phyloP scores from a whole-genome alignment of 1,140 invertebrate genomes.

The Daktulosphaira vitifoliae region DNA sequence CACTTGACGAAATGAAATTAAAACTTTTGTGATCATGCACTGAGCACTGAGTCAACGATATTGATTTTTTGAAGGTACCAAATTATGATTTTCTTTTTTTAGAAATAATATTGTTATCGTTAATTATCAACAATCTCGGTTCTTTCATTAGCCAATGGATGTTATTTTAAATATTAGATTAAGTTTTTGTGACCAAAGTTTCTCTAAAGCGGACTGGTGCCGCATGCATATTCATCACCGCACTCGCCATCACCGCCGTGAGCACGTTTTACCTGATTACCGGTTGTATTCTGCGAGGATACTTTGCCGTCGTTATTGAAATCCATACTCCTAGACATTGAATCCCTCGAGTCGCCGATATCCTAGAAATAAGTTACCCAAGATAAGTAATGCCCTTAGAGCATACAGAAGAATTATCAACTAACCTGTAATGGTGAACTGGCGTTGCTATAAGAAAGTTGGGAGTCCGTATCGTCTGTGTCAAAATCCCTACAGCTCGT shows the following conservation, averaged over 20 bases:
- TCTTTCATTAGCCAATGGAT: too few relatives aligned
- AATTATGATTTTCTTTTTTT: too few relatives aligned
- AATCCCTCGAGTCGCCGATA: conserved; percentile 37
- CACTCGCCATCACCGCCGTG: conserved; percentile 5
- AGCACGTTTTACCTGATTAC: conserved; percentile 31
- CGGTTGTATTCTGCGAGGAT: conserved; percentile 11
- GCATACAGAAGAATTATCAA: too few relatives aligned
- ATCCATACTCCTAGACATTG: conserved; percentile 6
- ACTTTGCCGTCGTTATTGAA: conserved; percentile 11
- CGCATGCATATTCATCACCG: background rate
- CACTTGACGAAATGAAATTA: too few relatives aligned
- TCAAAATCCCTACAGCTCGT: conserved; percentile 47
- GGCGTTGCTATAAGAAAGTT: conserved; percentile 63
- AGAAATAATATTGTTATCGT: too few relatives aligned
- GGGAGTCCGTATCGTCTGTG: conserved; percentile 61
- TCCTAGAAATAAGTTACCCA: conserved; percentile 2
- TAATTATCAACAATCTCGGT: too few relatives aligned
- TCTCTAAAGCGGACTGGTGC: conserved; percentile 3
- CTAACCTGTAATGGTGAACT: conserved; percentile 57
- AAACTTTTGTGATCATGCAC: too few relatives aligned
- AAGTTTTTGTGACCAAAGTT: too few relatives aligned
- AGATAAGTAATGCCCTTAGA: too few relatives aligned
- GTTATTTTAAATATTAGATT: too few relatives aligned
- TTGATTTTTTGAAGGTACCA: too few relatives aligned
- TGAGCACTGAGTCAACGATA: too few relatives aligned